A percentile compares a stretch with the other conserved stretches of the same genome.
Conservation (phyloP, 2,888 invertebrate species). For the Craniophora ligustri region DNA sequence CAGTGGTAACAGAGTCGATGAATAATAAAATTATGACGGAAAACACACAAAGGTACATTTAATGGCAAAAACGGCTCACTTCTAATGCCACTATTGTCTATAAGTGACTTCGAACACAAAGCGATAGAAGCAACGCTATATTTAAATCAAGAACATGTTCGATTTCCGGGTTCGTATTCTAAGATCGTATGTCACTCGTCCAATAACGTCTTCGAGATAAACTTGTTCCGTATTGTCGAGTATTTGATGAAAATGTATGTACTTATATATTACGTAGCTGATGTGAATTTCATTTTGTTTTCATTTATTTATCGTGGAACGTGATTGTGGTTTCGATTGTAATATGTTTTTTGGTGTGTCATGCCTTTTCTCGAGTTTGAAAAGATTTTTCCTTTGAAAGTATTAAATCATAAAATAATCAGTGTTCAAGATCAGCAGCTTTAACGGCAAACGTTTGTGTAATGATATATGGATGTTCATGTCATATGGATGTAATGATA, state of each 20-base stretch:
- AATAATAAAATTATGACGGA: too few relatives aligned
- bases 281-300: neutral
- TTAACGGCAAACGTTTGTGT: too few relatives aligned
- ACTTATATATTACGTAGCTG: neutral
- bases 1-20: too few relatives aligned
- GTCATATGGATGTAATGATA: too few relatives aligned
- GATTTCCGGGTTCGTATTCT: neutral
- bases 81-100: neutral
- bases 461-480: too few relatives aligned
- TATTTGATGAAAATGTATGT: constrained; percentile 3
- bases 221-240: neutral
- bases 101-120: neutral
- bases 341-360: too few relatives aligned
- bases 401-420: too few relatives aligned
- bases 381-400: too few relatives aligned
- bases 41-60: too few relatives aligned
- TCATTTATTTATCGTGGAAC: neutral
- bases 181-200: constrained; percentile 4
- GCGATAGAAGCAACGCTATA: neutral
- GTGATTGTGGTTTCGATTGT: neutral
- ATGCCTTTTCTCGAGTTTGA: too few relatives aligned
- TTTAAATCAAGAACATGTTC: neutral
- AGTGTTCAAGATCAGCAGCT: too few relatives aligned
- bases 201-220: constrained; percentile 1
- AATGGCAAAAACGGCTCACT: too few relatives aligned